A percentile compares a stretch with the other conserved stretches of the same genome.
Conservation (phyloP, 2,888 invertebrate genomes). For the Gastracanthus pulcherrimus region DNA sequence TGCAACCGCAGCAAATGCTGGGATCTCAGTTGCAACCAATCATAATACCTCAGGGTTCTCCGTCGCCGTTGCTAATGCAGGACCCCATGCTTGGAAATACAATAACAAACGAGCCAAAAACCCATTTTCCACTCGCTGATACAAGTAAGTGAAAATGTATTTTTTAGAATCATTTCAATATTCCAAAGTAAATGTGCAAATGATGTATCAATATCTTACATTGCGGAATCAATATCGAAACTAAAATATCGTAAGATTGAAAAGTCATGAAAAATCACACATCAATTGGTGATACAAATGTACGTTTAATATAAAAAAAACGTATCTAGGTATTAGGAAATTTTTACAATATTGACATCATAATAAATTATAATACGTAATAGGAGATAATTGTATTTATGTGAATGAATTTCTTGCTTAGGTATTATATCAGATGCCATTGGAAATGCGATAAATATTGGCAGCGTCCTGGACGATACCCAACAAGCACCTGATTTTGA, state of each 20-base stretch:
- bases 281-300: too few relatives aligned
- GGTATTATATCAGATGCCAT: constrained; percentile 51
- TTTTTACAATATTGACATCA: too few relatives aligned
- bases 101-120: not conserved
- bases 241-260: too few relatives aligned
- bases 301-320: too few relatives aligned
- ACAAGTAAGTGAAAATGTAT: constrained; percentile 3
- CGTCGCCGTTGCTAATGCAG: constrained; percentile 32
- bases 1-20: constrained; percentile 57
- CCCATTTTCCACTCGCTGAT: constrained; percentile 7
- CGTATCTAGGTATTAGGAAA: too few relatives aligned
- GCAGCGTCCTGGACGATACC: constrained; percentile 9
- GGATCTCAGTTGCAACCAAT: constrained; percentile 48
- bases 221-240: too few relatives aligned
- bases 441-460: constrained; percentile 44
- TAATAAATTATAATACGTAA: too few relatives aligned
- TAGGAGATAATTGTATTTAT: not conserved
- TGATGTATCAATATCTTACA: too few relatives aligned
- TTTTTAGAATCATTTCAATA: not conserved
- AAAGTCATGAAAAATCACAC: too few relatives aligned
- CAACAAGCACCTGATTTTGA: constrained; percentile 28
- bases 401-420: not conserved
- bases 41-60: constrained; percentile 32
- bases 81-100: constrained; percentile 6
- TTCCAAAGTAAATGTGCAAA: too few relatives aligned